These are phyloP conservation scores for Sebastes minor DNA, from an alignment of 2,797 vertebrate genomes.

Conservation along the genomic window DNA sequence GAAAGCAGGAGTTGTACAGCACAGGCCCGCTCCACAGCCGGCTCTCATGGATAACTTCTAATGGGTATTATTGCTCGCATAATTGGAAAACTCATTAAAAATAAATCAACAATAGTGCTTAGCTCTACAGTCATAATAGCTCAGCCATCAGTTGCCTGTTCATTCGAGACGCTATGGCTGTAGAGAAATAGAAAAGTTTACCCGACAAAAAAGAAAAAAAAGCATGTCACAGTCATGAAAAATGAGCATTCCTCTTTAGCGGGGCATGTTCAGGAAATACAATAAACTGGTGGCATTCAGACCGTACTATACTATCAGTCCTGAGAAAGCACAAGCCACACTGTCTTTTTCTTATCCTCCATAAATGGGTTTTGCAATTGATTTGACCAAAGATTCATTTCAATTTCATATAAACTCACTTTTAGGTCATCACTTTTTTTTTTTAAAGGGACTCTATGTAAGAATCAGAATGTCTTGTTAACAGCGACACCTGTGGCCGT, in stretches of 20 bases:
- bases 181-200: slow-evolving; percentile 41
- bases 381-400: slow-evolving; percentile 27
- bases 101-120: slow-evolving; percentile 79
- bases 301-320: background rate
- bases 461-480: too few species aligned
- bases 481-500: too few species aligned
- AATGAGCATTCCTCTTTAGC: background rate
- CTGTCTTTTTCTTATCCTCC: background rate
- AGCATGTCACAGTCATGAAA: slow-evolving; percentile 23
- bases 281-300: slow-evolving; percentile 5
- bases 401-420: background rate
- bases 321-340: background rate
- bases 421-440: background rate
- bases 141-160: slow-evolving; percentile 67
- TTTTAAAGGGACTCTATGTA: too few species aligned
- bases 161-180: slow-evolving; percentile 57
- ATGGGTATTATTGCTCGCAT: slow-evolving; percentile 72
- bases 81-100: slow-evolving; percentile 83
- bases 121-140: slow-evolving; percentile 69
- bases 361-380: slow-evolving; percentile 10
- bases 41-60: slow-evolving; percentile 70
- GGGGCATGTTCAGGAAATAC: slow-evolving; percentile 2
- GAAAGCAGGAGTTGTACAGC: background rate
- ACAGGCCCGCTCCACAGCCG: slow-evolving; percentile 21
- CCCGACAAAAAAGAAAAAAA: slow-evolving; percentile 8